A percentile compares a stretch with the other conserved stretches of the same genome.
Evolutionary conservation across 2,888 invertebrate species (phyloP).

Genomic region (Thereva nobilitata): DNA sequence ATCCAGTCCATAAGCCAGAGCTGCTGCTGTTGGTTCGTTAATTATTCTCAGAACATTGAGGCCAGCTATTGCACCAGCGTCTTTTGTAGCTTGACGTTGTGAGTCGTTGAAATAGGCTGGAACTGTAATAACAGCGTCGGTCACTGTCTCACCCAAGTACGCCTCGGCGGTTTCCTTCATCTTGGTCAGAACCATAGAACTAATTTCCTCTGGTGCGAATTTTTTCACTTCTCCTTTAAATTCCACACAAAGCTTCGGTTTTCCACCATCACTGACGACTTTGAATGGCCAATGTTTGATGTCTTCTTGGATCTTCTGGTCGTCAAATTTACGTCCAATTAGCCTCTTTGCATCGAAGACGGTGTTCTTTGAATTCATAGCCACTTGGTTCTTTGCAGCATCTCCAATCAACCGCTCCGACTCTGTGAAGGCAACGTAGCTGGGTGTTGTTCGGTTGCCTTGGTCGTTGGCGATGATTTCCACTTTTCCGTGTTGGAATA

Average conservation of each 20-base stretch:
- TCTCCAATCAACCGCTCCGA: slow-evolving; percentile 82
- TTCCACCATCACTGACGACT: slow-evolving; percentile 77
- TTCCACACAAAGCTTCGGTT: slow-evolving; percentile 79
- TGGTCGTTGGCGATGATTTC: slow-evolving; percentile 84
- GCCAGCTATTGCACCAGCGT: slow-evolving; percentile 88
- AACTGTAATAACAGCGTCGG: slow-evolving; percentile 87
- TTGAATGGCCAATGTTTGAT: slow-evolving; percentile 95
- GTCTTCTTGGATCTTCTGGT: slow-evolving; percentile 87
- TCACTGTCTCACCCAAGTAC: slow-evolving; percentile 80
- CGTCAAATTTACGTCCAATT: slow-evolving; percentile 89
- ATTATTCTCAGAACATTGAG: slow-evolving; percentile 89
- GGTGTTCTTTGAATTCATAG: slow-evolving; percentile 87
- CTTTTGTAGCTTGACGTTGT: slow-evolving; percentile 90
- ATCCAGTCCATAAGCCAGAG: slow-evolving; percentile 89
- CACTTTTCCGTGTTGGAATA: slow-evolving; percentile 80
- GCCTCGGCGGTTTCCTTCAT: slow-evolving; percentile 94
- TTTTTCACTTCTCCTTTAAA: slow-evolving; percentile 88
- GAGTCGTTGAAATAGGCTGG: slow-evolving; percentile 92
- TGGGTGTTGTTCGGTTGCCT: slow-evolving; percentile 81
- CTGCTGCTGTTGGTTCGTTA: slow-evolving; percentile 90
- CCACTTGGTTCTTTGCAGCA: slow-evolving; percentile 82
- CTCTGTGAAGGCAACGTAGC: slow-evolving; percentile 80
- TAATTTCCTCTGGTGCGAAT: slow-evolving; percentile 90
- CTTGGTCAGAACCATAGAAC: slow-evolving; percentile 89
- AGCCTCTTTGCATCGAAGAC: slow-evolving; percentile 93